Conservation (phyloP, 2,113 vertebrate genomes). For the Oryzias celebensis region DNA sequence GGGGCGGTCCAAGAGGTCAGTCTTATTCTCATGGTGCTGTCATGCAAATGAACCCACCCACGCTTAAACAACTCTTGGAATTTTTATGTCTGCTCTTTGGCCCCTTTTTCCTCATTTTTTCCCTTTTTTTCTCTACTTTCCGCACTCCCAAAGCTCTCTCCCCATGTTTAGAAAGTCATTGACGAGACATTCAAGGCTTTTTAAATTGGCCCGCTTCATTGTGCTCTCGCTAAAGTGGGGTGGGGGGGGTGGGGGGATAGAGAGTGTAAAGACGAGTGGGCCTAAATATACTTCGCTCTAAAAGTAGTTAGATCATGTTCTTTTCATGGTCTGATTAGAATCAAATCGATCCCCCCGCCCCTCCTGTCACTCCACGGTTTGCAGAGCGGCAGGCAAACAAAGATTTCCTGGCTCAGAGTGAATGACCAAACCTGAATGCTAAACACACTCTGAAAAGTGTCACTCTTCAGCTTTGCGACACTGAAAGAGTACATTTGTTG, state of each 20-base stretch:
- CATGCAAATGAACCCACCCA: conserved; percentile 97
- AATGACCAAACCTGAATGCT: conserved; percentile 89
- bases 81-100: conserved; percentile 97
- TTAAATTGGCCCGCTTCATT: conserved; percentile 97
- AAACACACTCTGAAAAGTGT: conserved; percentile 95
- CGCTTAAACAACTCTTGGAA: conserved; percentile 99
- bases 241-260: conserved; percentile 19
- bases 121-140: conserved; percentile 68
- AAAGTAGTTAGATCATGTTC: conserved; percentile 99
- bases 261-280: conserved; percentile 81
- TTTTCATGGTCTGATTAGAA: conserved; percentile 99
- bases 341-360: conserved; percentile 99
- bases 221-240: conserved; percentile 72
- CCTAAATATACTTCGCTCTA: conserved; percentile 97
- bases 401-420: conserved; percentile 87
- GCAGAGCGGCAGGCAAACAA: conserved; percentile 92
- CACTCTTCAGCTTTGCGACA: conserved; percentile 88
- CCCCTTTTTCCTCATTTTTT: conserved; percentile 80
- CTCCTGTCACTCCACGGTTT: conserved; percentile 82
- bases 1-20: conserved; percentile 95
- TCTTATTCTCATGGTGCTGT: conserved; percentile 90
- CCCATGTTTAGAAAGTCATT: conserved; percentile 96
- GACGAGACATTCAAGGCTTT: conserved; percentile 99
- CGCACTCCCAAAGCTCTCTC: conserved; percentile 65
- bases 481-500: conserved; percentile 89